Base-by-base conservation (phyloP, 2,113 vertebrate genomes). In the Trematocara macrostoma region DNA sequence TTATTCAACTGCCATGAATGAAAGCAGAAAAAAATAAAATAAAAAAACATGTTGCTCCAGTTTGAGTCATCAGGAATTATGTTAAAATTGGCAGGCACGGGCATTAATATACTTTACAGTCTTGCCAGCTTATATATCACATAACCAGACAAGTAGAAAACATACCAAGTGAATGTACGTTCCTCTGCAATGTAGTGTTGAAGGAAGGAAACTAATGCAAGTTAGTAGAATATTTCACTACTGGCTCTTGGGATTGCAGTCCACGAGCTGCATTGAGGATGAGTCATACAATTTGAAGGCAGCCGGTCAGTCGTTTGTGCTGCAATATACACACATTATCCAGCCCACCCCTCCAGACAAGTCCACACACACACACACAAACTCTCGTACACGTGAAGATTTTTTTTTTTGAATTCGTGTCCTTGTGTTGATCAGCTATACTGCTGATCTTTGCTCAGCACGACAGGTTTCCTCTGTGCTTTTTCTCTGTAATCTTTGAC, bases 271-370 rank as follows among this genome's bases (percentile, higher is more conserved):
- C 88, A 79, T 71, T 52, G 86, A 90, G 86, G 91, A 92, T 95
- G 95, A 95, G 91, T 95, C 94, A 95, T 93, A 87, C 87, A 83
- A 82, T 86, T 91, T 35, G 38, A 88, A 94, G 88, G 91, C 91
- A 91, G 92, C 85, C 81, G 81, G 89, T 86, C 78, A 71, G 57
- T 89, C 57, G 56, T 94, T 89, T 91, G 92, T 92, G 90, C 87
- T 16, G 88, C 91, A 90, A 90, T 89, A 84, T 87, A 92, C 88
- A 92, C 92, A 91, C 87, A 92, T 94, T 91, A 89, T 52, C 76
- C 71, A 85, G 88, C 86, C 86, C 40, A 26, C 49, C 78, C 81
- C 79, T 78, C 52, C 52, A 74, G 84, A 92, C 64, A 31, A 78
- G 53, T 79, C 34, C 55, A 16, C 35, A 78, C 56, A 57, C 26